phyloP scores from a whole-genome alignment of 2,888 invertebrate genomes.

The Lathronympha strigana region DNA sequence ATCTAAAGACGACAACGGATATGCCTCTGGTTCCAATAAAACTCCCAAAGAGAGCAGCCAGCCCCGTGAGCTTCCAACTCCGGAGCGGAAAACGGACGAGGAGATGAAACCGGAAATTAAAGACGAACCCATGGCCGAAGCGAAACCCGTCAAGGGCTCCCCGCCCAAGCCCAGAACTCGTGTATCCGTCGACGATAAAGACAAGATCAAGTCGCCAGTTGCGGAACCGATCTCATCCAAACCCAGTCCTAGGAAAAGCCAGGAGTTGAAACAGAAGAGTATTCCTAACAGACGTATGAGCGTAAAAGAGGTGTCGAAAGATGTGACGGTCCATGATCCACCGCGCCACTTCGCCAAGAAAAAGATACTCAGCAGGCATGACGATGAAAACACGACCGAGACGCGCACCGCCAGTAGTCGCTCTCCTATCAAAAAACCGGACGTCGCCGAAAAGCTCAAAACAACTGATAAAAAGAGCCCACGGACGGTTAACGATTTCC shows the following conservation, averaged over 20 bases:
- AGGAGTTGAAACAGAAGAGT: slow-evolving; percentile 60
- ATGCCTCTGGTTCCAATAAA: slow-evolving; percentile 72
- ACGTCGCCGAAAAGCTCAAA: slow-evolving; percentile 48
- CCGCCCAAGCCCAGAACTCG: slow-evolving; percentile 48
- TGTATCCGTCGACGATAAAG: slow-evolving; percentile 71
- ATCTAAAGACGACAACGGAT: slow-evolving; percentile 69
- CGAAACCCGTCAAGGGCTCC: slow-evolving; percentile 58
- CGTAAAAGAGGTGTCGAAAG: slow-evolving; percentile 51
- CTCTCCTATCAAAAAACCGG: slow-evolving; percentile 59
- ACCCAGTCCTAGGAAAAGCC: slow-evolving; percentile 61
- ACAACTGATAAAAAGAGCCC: slow-evolving; percentile 59
- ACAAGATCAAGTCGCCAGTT: slow-evolving; percentile 50
- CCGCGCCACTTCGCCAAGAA: slow-evolving; percentile 49
- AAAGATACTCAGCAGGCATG: slow-evolving; percentile 51
- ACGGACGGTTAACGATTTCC: slow-evolving; percentile 47
- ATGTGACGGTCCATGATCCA: slow-evolving; percentile 47
- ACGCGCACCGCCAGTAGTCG: slow-evolving; percentile 46
- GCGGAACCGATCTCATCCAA: slow-evolving; percentile 50
- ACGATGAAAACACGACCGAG: slow-evolving; percentile 44
- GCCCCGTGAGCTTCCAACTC: slow-evolving; percentile 84
- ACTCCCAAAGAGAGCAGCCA: slow-evolving; percentile 84
- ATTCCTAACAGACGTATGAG: slow-evolving; percentile 56
- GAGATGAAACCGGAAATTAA: slow-evolving; percentile 78
- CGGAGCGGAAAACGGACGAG: slow-evolving; percentile 86
- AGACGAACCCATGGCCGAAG: slow-evolving; percentile 65